Evolutionary conservation across 1,140 invertebrate genomes (phyloP).

Genomic region (Pseudachorutes palmiensis): DNA sequence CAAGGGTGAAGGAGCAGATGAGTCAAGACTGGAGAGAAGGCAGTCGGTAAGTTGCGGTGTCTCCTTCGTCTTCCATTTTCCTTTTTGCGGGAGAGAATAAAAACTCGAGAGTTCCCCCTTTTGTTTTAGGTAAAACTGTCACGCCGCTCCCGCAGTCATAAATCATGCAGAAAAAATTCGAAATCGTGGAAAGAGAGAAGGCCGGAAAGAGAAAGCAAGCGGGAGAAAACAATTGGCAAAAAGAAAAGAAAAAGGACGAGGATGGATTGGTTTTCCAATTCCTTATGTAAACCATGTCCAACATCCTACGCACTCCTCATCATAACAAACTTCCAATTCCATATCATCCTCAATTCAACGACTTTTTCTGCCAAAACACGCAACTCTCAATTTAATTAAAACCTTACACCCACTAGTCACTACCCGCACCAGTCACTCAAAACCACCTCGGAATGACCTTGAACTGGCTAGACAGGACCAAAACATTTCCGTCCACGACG

Average conservation of each 20-base stretch:
- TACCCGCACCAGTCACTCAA: too few relatives aligned
- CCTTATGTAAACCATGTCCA: neutral
- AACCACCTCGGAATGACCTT: too few relatives aligned
- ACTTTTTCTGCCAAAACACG: neutral
- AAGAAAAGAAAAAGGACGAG: neutral
- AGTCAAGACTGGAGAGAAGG: too few relatives aligned
- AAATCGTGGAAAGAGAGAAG: conserved; percentile 10
- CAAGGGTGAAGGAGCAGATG: too few relatives aligned
- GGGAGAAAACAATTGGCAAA: conserved; percentile 6
- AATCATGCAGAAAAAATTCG: conserved; percentile 32
- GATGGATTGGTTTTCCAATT: neutral
- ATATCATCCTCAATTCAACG: too few relatives aligned
- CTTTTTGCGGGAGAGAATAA: neutral
- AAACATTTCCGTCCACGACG: too few relatives aligned
- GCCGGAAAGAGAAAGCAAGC: conserved; percentile 9
- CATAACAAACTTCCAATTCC: neutral
- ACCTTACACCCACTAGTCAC: too few relatives aligned
- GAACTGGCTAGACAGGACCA: too few relatives aligned
- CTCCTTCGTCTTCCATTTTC: neutral
- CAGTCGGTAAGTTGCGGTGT: too few relatives aligned
- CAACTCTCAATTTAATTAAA: neutral
- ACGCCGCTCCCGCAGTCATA: conserved; percentile 34
- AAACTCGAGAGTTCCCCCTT: neutral
- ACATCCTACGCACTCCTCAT: neutral
- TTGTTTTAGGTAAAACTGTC: conserved; percentile 35